A percentile compares a stretch with the other conserved stretches of the same genome.
Evolutionary conservation across 1,140 invertebrate genomes (phyloP).

Genomic region (Ceratosolen fusciceps): DNA sequence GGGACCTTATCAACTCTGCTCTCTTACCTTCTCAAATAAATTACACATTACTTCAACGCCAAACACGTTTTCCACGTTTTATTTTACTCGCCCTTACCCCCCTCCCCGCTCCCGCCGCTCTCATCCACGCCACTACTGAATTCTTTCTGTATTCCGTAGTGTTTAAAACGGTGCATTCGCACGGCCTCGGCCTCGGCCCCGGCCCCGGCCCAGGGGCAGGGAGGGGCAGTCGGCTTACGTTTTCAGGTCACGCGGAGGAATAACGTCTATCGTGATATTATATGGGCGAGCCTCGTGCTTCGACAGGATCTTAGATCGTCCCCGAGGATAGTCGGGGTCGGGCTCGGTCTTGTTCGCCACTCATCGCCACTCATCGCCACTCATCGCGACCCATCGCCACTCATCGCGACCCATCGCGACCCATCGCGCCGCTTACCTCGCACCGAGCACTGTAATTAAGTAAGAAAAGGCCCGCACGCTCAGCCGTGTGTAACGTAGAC

Average conservation of each 20-base stretch:
- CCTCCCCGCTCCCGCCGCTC: no score
- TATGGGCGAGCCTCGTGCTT: not conserved
- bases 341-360: not conserved
- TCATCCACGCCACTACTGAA: no score
- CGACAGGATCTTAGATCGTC: not conserved
- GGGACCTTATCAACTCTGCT: not conserved
- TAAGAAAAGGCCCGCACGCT: no score
- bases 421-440: not conserved
- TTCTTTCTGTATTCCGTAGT: not conserved
- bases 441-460: no score
- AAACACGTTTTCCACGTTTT: not conserved
- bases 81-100: not conserved
- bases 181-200: no score
- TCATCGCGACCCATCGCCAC: not conserved
- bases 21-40: constrained; percentile 13
- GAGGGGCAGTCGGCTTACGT: not conserved
- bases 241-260: not conserved
- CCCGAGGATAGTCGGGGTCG: not conserved
- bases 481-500: no score
- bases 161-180: not conserved
- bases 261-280: no score
- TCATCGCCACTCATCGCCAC: not conserved
- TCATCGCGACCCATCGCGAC: not conserved
- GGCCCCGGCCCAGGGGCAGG: not conserved
- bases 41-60: constrained; percentile 12